Base-by-base conservation (phyloP, 2,888 invertebrate species). In the Tricholauxania praeusta region DNA sequence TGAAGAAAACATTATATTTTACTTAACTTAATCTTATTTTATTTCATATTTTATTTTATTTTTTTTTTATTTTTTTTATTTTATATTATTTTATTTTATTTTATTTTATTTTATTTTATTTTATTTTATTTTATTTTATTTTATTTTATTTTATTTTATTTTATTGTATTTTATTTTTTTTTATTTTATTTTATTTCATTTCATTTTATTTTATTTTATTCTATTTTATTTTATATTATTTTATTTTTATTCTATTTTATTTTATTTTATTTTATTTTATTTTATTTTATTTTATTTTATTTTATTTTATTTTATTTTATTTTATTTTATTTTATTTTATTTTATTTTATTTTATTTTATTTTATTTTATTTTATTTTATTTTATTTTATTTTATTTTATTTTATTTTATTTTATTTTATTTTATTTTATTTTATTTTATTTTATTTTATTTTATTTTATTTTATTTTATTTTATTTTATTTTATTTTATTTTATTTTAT, bases 401-500 rank as follows among this genome's bases (percentile, higher is more conserved):
- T 57, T 57, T 5, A 57, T 19, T 57, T 57, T 3, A 57, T 19
- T 57, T 57, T 57, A 57, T 19, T 57, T 57, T 5, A 57, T 19
- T 57, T 57, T 5, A 57, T 19, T 57, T 57, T 5, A 57, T 19
- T 57, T 57, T 5, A 57, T 19, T 57, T 57, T 2, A 14, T 19
- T 57, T 57, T 22, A 22, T 22, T 19, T 57, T 57, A 57, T 19
- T 57, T 57, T 57, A 57, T 19, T 4, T 4, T 57, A 57, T 19
- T 57, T 57, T 57, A 5, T 19, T 57, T 57, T 57, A 57, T 19
- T 57, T 57, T 57, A 57, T 19, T 57, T 57, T 57, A 57, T 19
- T 57, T 57, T 57, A 57, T 19, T 57, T 57, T 57, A 57, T 19
- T 57, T 57, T 57, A 57, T 19, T 55, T 55, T 55, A 55, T 55